A percentile compares a stretch with the other conserved stretches of the same genome.
Evolutionary conservation across 2,113 vertebrate genomes (phyloP).

Genomic region (Xiphias gladius): DNA sequence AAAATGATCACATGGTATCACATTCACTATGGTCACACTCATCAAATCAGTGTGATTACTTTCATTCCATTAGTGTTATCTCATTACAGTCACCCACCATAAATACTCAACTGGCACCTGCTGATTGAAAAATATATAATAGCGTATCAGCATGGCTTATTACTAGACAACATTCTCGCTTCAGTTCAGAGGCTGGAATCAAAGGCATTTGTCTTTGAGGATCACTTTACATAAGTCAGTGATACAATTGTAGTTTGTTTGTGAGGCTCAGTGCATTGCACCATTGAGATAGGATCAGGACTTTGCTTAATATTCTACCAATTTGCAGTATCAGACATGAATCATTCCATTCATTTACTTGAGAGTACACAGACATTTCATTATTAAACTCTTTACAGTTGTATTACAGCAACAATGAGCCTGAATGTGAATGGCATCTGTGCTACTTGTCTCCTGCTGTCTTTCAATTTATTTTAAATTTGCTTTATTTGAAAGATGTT

Average conservation of each 20-base stretch:
- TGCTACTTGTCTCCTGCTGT: constrained; percentile 22
- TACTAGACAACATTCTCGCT: constrained; percentile 57
- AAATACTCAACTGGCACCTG: constrained; percentile 50
- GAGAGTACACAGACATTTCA: constrained; percentile 27
- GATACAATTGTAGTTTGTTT: constrained; percentile 45
- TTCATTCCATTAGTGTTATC: constrained; percentile 9
- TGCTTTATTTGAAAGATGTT: constrained; percentile 26
- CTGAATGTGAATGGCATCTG: constrained; percentile 26
- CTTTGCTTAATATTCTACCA: constrained; percentile 56
- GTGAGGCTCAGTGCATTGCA: constrained; percentile 9
- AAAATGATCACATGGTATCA: neutral
- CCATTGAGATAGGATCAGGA: constrained; percentile 53
- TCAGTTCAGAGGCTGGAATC: constrained; percentile 58
- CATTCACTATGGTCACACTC: neutral
- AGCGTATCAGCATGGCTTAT: constrained; percentile 57
- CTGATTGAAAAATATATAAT: constrained; percentile 71
- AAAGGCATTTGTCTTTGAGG: constrained; percentile 62
- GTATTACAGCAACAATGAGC: constrained; percentile 17
- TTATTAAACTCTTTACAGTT: constrained; percentile 35
- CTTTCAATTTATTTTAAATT: constrained; percentile 25
- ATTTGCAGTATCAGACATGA: constrained; percentile 41
- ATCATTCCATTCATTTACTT: constrained; percentile 35
- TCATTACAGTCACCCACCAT: constrained; percentile 11
- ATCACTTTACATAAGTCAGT: constrained; percentile 59
- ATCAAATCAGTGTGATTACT: neutral